Evolutionary conservation across 2,113 vertebrate species (phyloP), one percentile per base, ranked within the genome.

Genomic region (Prochilodus magdalenae): DNA sequence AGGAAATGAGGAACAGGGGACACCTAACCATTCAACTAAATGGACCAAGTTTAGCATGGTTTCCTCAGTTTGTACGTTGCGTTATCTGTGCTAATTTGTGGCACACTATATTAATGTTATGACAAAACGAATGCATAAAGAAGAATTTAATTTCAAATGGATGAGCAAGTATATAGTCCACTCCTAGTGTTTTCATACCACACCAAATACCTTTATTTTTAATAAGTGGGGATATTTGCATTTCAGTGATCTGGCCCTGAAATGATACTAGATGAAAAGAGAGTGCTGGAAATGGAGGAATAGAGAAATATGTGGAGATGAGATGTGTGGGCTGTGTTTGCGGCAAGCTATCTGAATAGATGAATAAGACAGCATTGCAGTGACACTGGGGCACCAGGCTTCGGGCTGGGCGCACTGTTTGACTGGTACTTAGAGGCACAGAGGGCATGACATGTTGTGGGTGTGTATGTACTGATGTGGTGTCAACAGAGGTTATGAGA

Each of bases 331-430:
- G 76, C 71, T 73, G 82, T 30, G 30, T 40, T 76, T 62, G 15
- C 22, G 6, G 59, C 29, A 14, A 63, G 74, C 55, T 62, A 36
- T 57, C 30, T 62, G 70, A 79, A 73, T 67, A 73, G 71, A 73
- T 53, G 60, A 79, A 74, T 74, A 79, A 40, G 53, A 72, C 49
- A 53, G 59, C 70, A 72, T 44, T 20, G 72, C 70, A 62, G 51
- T 84, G 82, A 84, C 82, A 75, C 72, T 47, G 62, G 82, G 77
- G 82, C 82, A 84, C 33, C 29, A 20, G 27, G 70, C 82, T 84
- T 67, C 62, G 22, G 82, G 82, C 82, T 84, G 76, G 71, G 59
- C 77, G 73, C 79, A 20, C 57, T 24, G 60, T 71, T 81, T 49
- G 53, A 65, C 60, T 81, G 71, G 22, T 72, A 47, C 72, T 74